Evolutionary conservation across 2,113 vertebrate species (phyloP).

Genomic region (Falcunculus frontatus): DNA sequence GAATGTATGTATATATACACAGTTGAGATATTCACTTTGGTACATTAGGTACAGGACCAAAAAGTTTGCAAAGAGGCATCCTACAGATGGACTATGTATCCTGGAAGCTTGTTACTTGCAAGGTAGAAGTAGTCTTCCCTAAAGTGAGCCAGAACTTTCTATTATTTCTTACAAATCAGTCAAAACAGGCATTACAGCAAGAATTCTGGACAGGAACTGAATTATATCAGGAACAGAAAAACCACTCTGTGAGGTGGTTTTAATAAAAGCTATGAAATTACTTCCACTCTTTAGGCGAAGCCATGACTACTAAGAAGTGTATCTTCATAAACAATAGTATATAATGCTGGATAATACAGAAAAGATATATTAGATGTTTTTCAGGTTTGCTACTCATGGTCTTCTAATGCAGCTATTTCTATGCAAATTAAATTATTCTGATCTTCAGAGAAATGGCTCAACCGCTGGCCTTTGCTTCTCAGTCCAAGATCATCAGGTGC

Average conservation of each 20-base stretch:
- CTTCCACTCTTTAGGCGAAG: not conserved
- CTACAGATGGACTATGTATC: not conserved
- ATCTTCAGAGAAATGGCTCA: not conserved
- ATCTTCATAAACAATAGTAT: not conserved
- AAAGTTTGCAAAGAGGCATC: not conserved
- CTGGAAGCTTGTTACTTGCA: not conserved
- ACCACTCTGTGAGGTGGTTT: not conserved
- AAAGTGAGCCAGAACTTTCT: not conserved
- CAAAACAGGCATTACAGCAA: not conserved
- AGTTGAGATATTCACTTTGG: not conserved
- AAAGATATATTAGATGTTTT: not conserved
- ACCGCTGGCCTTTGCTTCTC: not conserved
- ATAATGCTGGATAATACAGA: not conserved
- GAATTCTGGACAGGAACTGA: not conserved
- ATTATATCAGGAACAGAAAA: not conserved
- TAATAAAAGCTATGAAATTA: not conserved
- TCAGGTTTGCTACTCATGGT: not conserved
- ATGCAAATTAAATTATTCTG: not conserved
- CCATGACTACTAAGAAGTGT: not conserved
- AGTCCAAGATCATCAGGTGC: not conserved
- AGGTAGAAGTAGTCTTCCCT: not conserved
- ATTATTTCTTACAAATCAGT: not conserved
- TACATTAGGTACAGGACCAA: not conserved
- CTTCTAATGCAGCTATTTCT: not conserved
- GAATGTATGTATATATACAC: accelerated